Conservation (phyloP, 2,888 invertebrate genomes). For the Drosophila demipolita region DNA sequence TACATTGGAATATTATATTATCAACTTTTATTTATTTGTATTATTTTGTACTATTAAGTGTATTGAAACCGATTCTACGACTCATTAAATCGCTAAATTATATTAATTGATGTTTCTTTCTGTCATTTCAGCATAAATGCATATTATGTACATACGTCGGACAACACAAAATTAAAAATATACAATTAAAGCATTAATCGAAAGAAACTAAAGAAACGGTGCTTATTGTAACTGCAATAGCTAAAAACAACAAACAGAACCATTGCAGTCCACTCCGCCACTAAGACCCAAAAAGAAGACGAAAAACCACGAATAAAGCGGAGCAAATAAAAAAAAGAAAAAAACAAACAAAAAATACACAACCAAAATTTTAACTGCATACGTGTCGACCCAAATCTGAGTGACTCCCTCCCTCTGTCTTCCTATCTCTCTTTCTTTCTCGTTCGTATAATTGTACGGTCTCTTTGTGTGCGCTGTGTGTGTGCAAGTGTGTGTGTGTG, state of each 20-base stretch:
- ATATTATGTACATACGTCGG: constrained; percentile 17
- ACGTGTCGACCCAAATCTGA: constrained; percentile 63
- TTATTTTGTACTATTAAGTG: neutral
- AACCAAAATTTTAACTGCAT: constrained; percentile 46
- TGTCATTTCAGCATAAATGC: constrained; percentile 51
- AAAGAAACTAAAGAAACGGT: constrained; percentile 23
- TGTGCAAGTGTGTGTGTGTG: constrained; percentile 24
- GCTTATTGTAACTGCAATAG: constrained; percentile 47
- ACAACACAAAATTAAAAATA: constrained; percentile 1
- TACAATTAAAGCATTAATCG: constrained; percentile 9
- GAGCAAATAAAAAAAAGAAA: constrained; percentile 27
- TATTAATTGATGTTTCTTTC: constrained; percentile 17
- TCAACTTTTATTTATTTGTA: neutral
- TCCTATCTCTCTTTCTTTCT: constrained; percentile 9
- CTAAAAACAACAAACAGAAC: constrained; percentile 22
- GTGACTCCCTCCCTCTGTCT: constrained; percentile 24
- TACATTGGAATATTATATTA: too few species aligned
- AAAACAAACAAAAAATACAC: constrained; percentile 21
- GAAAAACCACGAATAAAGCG: constrained; percentile 23
- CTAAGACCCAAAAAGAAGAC: constrained; percentile 25
- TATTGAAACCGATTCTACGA: neutral
- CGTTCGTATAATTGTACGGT: constrained; percentile 8
- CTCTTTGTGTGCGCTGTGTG: constrained; percentile 21
- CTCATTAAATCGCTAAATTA: neutral
- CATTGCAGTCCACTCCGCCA: constrained; percentile 38